Conservation (phyloP, 2,888 invertebrate genomes). For the Pterobdella sp. region DNA sequence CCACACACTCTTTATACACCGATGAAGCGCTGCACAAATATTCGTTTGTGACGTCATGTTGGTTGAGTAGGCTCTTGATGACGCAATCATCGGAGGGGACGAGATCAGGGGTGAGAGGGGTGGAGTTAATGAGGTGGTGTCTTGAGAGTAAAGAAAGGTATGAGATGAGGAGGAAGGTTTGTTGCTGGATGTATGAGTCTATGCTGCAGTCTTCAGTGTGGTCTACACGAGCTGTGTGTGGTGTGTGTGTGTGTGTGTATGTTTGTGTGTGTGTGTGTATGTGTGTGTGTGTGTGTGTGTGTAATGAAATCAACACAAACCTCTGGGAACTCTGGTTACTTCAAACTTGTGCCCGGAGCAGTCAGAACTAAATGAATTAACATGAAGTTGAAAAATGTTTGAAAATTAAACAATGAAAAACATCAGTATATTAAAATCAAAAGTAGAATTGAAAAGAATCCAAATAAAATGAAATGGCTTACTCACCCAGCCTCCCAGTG, state of each 20-base stretch:
- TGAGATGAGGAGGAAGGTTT: not conserved
- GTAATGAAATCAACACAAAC: not conserved
- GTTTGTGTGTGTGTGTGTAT: not conserved
- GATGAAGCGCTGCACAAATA: not conserved
- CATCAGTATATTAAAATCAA: not conserved
- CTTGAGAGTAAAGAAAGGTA: not conserved
- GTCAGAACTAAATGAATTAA: not conserved
- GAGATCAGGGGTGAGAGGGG: not conserved
- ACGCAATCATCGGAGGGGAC: not conserved
- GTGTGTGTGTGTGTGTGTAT: not conserved
- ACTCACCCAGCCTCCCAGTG: constrained; percentile 13
- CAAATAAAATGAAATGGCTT: not conserved
- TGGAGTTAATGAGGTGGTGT: not conserved
- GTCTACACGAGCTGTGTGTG: not conserved
- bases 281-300: not conserved
- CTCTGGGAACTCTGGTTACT: not conserved
- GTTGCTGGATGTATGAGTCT: constrained; percentile 1
- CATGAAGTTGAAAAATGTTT: too few species aligned
- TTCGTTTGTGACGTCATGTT: not conserved
- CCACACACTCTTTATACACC: not conserved
- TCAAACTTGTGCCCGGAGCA: not conserved
- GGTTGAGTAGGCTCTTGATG: not conserved
- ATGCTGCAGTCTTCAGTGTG: not conserved
- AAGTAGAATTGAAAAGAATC: not conserved
- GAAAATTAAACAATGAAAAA: too few species aligned